Evolutionary conservation across 2,888 invertebrate genomes (phyloP), one percentile per base, ranked within the genome.

Genomic region (Neoscelio sp.): DNA sequence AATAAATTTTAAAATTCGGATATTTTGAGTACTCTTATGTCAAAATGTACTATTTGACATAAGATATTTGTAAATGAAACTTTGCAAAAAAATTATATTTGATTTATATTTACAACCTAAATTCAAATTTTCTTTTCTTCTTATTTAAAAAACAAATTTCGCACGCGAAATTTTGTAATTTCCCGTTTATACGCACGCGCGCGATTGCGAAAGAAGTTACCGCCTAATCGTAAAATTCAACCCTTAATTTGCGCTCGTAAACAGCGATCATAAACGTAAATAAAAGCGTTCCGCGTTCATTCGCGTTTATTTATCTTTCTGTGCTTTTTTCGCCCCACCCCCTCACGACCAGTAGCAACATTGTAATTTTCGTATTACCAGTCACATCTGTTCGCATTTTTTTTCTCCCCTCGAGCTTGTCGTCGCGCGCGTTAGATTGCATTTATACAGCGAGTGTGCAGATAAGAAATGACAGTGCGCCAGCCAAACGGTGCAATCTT

Each of bases 381-480:
- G 76, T 76, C 76, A 70, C 76, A 76, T 76, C 76, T 76, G 76
- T 70, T 76, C 56, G 64, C 56, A 56, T 70, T 70, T 68, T 64
- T 65, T 68, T 62, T 54, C 35, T 44, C 33, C 56, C 70, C 64
- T 56, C 64, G 48, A 54, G 76, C 68, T 46, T 70, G 70, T 77
- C 77, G 58, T 70, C 70, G 67, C 74, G 76, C 44, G 83, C 80
- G 82, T 86, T 86, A 82, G 83, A 85, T 85, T 85, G 84, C 85
- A 86, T 87, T 85, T 87, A 85, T 85, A 86, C 84, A 82, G 81
- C 80, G 82, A 70, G 79, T 71, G 82, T 84, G 84, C 80, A 84
- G 86, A 87, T 87, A 87, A 86, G 87, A 83, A 87, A 87, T 83
- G 84, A 86, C 86, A 83, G 83, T 67, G 80, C 80, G 79, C 83